These are phyloP conservation scores for Otolemur crassicaudatus DNA, from an alignment of 2,797 vertebrate species.

Conservation along the genomic window DNA sequence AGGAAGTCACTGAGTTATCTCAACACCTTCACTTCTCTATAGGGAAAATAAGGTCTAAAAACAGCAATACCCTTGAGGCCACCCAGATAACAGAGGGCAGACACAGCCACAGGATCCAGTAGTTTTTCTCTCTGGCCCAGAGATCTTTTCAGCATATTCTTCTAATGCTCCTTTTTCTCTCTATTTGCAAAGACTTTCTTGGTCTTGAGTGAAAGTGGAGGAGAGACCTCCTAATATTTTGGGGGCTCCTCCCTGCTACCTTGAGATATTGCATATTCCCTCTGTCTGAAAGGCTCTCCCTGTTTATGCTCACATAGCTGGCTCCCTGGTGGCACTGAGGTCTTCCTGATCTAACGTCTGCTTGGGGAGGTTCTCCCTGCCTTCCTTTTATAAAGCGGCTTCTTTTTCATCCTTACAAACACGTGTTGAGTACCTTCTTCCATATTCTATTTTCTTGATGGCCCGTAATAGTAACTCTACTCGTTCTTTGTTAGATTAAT, in stretches of 20 bases:
- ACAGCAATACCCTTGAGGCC: neutral
- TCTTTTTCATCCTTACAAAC: neutral
- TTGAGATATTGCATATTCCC: neutral
- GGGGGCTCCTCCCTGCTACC: neutral
- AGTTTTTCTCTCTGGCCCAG: neutral
- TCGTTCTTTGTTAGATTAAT: slow-evolving; percentile 1
- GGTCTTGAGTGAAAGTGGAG: neutral
- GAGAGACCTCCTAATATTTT: neutral
- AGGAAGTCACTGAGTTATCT: neutral
- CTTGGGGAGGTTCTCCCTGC: neutral
- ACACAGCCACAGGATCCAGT: neutral
- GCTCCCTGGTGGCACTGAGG: neutral
- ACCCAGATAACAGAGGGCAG: neutral
- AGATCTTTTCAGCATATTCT: neutral
- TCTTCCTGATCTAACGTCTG: neutral
- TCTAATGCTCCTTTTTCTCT: neutral
- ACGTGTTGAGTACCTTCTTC: neutral
- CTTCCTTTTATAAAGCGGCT: neutral
- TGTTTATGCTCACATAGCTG: neutral
- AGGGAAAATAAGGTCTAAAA: neutral
- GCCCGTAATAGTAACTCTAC: neutral
- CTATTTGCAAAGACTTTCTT: neutral
- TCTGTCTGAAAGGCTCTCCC: neutral
- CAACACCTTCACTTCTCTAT: neutral
- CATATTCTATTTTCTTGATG: slow-evolving; percentile 13